Percentiles rank a stretch among this genome's conserved stretches.
These are phyloP conservation scores for Hippopotamus amphibius DNA, from an alignment of 2,113 vertebrate genomes.

Conservation along the genomic window DNA sequence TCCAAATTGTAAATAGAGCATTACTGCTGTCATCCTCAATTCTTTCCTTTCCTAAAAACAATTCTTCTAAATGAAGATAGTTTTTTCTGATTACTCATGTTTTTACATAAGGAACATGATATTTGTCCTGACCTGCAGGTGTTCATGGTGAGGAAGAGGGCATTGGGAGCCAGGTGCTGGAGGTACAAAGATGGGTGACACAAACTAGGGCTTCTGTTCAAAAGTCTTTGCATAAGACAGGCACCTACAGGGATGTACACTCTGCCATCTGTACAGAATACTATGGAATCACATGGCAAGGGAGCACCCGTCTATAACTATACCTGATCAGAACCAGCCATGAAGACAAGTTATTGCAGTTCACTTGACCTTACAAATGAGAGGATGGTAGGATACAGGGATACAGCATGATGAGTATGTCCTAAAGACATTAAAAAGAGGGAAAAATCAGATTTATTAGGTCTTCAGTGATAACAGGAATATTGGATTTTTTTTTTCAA, in stretches of 20 bases:
- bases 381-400: not conserved
- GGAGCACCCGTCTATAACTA: too few species aligned
- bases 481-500: not conserved
- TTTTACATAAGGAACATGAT: not conserved
- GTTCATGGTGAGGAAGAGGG: not conserved
- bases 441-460: not conserved
- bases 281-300: not conserved
- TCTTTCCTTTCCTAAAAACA: not conserved
- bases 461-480: not conserved
- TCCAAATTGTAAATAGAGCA: not conserved
- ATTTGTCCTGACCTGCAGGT: not conserved
- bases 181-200: not conserved
- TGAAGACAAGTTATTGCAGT: not conserved
- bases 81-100: not conserved
- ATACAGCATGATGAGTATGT: too few species aligned
- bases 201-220: not conserved
- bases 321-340: not conserved
- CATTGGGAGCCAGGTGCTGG: accelerated
- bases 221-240: not conserved
- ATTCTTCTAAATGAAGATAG: not conserved
- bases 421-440: not conserved
- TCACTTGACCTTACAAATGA: not conserved
- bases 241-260: not conserved
- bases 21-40: not conserved
- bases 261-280: not conserved